Percentiles rank a stretch among this genome's conserved stretches.
Conservation (phyloP, 1,140 invertebrate genomes). For the Chrysomallon squamiferum region DNA sequence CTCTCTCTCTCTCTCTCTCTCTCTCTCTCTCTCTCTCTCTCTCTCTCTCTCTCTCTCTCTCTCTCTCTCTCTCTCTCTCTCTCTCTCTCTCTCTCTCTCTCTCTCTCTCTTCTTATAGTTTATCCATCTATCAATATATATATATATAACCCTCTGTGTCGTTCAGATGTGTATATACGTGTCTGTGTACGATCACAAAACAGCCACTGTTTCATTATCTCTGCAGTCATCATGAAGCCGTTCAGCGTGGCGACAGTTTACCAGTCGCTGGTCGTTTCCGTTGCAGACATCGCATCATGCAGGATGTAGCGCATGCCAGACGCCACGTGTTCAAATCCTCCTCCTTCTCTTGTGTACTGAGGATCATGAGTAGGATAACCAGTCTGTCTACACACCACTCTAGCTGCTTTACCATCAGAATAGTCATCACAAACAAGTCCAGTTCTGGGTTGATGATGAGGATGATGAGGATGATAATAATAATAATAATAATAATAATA, state of each 20-base stretch:
- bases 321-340: too few relatives aligned
- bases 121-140: too few relatives aligned
- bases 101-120: too few relatives aligned
- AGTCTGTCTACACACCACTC: not conserved
- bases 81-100: too few relatives aligned
- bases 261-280: not conserved
- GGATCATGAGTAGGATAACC: not conserved
- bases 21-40: too few relatives aligned
- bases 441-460: not conserved
- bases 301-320: not conserved
- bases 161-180: too few relatives aligned
- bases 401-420: not conserved
- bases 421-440: conserved; percentile 4
- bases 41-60: too few relatives aligned
- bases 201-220: not conserved
- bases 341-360: too few relatives aligned
- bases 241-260: not conserved
- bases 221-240: not conserved
- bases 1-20: too few relatives aligned
- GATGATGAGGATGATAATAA: not conserved
- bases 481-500: too few relatives aligned
- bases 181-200: not conserved
- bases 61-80: too few relatives aligned
- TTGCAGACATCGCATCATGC: not conserved
- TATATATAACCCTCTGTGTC: too few relatives aligned